Percentiles rank a stretch among this genome's conserved stretches.
Conservation (phyloP, 2,113 vertebrate species). For the Trogon melanurus region DNA sequence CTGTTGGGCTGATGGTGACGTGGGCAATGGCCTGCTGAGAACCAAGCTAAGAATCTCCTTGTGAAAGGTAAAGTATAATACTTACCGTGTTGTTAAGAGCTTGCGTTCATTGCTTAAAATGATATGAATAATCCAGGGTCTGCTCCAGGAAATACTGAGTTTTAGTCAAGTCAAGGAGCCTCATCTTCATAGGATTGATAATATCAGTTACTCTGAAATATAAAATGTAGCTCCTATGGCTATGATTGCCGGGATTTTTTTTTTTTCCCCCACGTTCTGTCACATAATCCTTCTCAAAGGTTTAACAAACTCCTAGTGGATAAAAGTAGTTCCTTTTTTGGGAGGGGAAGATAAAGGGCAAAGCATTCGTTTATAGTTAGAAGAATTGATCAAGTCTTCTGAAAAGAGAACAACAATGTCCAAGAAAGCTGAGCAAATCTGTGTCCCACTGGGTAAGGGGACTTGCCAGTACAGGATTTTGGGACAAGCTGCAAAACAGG, state of each 20-base stretch:
- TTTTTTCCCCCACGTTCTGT: background rate
- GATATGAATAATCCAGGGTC: background rate
- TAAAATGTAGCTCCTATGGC: background rate
- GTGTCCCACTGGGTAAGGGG: background rate
- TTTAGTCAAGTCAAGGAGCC: background rate
- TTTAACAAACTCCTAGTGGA: background rate
- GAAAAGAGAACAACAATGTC: background rate
- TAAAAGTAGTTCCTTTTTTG: background rate
- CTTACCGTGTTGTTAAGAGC: background rate
- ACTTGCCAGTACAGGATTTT: background rate
- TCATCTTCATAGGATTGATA: background rate
- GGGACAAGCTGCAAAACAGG: background rate
- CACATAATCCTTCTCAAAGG: background rate
- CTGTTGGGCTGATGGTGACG: background rate
- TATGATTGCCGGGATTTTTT: background rate
- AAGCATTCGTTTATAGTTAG: background rate
- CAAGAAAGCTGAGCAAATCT: background rate
- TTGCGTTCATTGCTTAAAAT: background rate
- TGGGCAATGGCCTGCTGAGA: background rate
- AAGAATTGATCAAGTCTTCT: background rate
- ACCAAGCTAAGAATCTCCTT: background rate
- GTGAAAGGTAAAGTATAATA: background rate
- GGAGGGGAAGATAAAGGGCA: background rate
- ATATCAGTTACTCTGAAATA: background rate
- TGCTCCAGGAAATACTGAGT: background rate